Base-by-base conservation (phyloP, 1,140 invertebrate species). In the Aphaenogaster rudis region DNA sequence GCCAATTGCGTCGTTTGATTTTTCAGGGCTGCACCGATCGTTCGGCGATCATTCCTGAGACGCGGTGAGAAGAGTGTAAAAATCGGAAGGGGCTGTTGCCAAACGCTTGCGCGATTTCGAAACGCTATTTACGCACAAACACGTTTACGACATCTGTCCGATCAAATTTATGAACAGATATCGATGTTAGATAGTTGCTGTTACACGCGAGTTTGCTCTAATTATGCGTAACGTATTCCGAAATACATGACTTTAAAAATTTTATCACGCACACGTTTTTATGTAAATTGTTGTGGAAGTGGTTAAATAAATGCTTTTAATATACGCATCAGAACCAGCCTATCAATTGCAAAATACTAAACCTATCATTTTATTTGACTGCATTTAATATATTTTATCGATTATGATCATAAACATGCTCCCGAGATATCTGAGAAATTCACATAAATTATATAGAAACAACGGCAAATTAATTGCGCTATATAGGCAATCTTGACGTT, bases 61-160 rank as follows among this genome's bases (percentile, higher is more conserved):
- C 66, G 66, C 52, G 39, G 21, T 57, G 39, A 3, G 15, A 74
- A 74, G 33, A 28, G 42, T 36, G 28, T 17, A 84, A 84, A 84
- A 76, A 52, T 84, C 80, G 28, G 42, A 82, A 74, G 42, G 66
- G 39, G 79, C 50, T 59, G 52, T 82, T 82, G 66, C 80, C 39
- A 74, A 61, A 81, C 64, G 21, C 6, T 21, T 13, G 52, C 5
- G 9, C 33, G 42, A 82, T 84, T 84, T 48, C 45, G 54, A 84
- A 74, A 84, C 42, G 13, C 21, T n/a, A n/a, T 13, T 82, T 21
- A 82, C 66, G 66, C 79, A 28, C 36, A 67, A 45, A 67, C 9
- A 48, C 48, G 21, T 71, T 80, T 81, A 54, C 64, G 64, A 82
- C 80, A 61, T 39, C 9, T 71, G 21, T 48, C 52, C 13, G 42